phyloP scores from a whole-genome alignment of 1,140 invertebrate species.

The Platyscapa corneri region DNA sequence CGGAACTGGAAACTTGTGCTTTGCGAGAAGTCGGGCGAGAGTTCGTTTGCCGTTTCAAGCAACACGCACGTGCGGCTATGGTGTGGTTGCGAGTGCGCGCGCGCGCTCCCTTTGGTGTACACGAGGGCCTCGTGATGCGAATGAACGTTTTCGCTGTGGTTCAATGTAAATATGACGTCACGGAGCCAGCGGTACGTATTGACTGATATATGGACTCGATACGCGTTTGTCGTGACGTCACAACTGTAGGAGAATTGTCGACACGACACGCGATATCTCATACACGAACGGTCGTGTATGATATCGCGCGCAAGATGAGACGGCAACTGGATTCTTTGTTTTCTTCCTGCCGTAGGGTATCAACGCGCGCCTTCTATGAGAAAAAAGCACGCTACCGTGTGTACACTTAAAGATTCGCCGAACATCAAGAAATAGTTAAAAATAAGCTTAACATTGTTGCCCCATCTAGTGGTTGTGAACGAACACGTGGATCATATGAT shows the following conservation, averaged over 20 bases:
- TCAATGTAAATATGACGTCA: constrained; percentile 49
- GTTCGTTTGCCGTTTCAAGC: too few species aligned
- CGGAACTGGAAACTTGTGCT: too few species aligned
- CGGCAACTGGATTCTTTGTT: background rate
- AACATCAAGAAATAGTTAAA: background rate
- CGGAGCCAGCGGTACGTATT: background rate
- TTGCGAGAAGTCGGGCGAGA: too few species aligned
- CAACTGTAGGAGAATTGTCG: background rate
- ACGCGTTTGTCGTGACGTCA: constrained; percentile 14
- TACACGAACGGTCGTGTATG: too few species aligned
- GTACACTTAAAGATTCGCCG: background rate
- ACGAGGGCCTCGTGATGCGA: background rate
- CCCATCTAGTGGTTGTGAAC: background rate
- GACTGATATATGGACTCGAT: constrained; percentile 38
- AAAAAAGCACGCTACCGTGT: background rate
- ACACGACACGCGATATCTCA: background rate
- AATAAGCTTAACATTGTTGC: constrained; percentile 13
- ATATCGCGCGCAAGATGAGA: background rate
- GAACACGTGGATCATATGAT: constrained; percentile 3
- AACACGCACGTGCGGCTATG: too few species aligned
- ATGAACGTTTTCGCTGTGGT: constrained; percentile 42
- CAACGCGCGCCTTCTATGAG: background rate
- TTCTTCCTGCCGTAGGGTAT: background rate
- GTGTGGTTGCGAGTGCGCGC: background rate
- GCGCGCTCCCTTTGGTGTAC: background rate